Evolutionary conservation across 2,888 invertebrate species (phyloP), one percentile per base, ranked within the genome.

Genomic region (Eristalinus aeneus): DNA sequence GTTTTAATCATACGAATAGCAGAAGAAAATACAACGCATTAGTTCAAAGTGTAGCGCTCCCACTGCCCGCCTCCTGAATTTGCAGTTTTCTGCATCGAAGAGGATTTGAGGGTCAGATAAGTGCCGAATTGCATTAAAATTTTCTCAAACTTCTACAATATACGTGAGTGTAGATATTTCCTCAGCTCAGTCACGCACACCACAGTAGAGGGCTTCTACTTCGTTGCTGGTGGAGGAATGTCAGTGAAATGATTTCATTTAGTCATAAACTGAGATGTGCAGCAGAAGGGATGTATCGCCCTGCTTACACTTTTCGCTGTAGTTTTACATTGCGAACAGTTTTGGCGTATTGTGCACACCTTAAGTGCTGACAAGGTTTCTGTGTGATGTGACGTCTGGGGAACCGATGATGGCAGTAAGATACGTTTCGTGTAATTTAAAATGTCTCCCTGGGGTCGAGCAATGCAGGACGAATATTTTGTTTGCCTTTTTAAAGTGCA

Each of bases 1-100:
- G 60, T 8, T 74, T 74, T 69, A 63, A 64, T 68, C 63, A 73
- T 31, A 27, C 36, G 34, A 67, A 60, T 60, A 46, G 27, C 36
- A 53, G 8, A 1, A 20, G 22, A 11, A 23, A 16, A 8, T 46
- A n/a, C 39, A 39, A 16, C 12, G 39, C n/a, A 46, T 46, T 46
- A 46, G 16, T 46, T 46, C 46, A 16, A 46, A 67, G 39, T 63
- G 68, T 5, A 60, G 54, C 32, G 22, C 36, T 60, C 46, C 31
- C 20, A 12, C 9, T n/a, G 20, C 5, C 27, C 5, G 27, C 2
- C 36, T 16, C 1, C 56, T 23, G 56, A 22, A 56, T 46, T 46
- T 16, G 16, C 8, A 27, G 56, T 11, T n/a, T 34, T 54, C 56
- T 34, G 22, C 34, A 56, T 22, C 32, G 56, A 56, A 56, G 54